Evolutionary conservation across 2,113 vertebrate species (phyloP), one percentile per base, ranked within the genome.

Genomic region (Phoenicopterus ruber): DNA sequence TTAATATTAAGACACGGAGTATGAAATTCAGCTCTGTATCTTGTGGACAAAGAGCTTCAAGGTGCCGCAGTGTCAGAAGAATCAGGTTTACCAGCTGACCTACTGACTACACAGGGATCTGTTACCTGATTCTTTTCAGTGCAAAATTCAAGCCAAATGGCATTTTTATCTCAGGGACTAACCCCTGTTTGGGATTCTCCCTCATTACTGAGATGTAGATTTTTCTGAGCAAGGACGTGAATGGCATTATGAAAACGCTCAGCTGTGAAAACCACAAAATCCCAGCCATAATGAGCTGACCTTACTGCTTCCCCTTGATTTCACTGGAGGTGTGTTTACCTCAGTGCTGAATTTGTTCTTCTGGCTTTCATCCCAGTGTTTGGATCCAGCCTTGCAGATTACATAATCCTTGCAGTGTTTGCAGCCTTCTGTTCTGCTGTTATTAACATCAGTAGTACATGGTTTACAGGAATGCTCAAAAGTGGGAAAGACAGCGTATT

Each of bases 251-350:
- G 83, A 87, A 94, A 95, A 66, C 2, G 2, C 77, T 61, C 50
- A 15, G 73, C 16, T 58, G 69, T 82, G 86, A 90, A 92, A 95
- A 46, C 38, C 47, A 82, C 44, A 63, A 55, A 83, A 71, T 84
- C 82, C 44, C 79, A 80, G 70, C 32, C 47, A 14, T 55, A 89
- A 94, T 58, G 54, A 78, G 89, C 54, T 66, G 71, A 94, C 86
- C 91, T 87, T 72, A 58, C 58, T 78, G 31, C 67, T 55, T 87
- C 88, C 70, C 32, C 36, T 62, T n/a, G 46, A 63, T 81, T 89
- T 78, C 88, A 92, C 34, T 49, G 65, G 92, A 96, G 95, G 94
- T 95, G 93, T 82, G 73, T 78, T 94, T 92, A 92, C 69, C 89
- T 90, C 40, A 5, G 57, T 28, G 66, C 58, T 70, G 82, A 77